Percentiles rank a stretch among this genome's conserved stretches.
Evolutionary conservation across 1,140 invertebrate genomes (phyloP).

Genomic region (Luehdorfia chinensis): DNA sequence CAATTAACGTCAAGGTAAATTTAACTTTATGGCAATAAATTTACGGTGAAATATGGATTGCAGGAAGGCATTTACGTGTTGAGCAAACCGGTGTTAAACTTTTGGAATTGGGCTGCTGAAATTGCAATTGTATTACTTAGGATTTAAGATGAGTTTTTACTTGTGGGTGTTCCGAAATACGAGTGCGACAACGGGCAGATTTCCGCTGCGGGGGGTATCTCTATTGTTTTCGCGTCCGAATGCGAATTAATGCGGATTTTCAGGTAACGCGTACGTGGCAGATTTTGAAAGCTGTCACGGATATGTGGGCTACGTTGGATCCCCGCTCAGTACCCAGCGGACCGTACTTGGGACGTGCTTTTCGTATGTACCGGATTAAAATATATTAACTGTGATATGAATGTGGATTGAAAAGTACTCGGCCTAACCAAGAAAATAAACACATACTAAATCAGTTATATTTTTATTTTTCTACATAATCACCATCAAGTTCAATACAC

Average conservation of each 20-base stretch:
- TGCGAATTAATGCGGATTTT: slow-evolving; percentile 60
- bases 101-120: background rate
- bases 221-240: slow-evolving; percentile 44
- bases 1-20: slow-evolving; percentile 16
- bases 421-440: too few relatives aligned
- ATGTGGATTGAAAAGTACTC: too few relatives aligned
- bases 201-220: slow-evolving; percentile 34
- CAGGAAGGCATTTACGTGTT: background rate
- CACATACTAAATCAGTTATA: too few relatives aligned
- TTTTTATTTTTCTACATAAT: too few relatives aligned
- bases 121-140: background rate
- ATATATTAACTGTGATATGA: too few relatives aligned
- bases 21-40: slow-evolving; percentile 18
- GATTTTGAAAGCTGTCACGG: slow-evolving; percentile 20
- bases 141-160: background rate
- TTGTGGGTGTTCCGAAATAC: slow-evolving; percentile 24
- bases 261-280: slow-evolving; percentile 36
- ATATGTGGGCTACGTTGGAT: too few relatives aligned
- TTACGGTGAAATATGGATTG: slow-evolving; percentile 23
- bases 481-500: too few relatives aligned
- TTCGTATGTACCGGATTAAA: background rate
- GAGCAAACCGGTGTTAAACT: slow-evolving; percentile 7
- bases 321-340: background rate
- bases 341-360: background rate
- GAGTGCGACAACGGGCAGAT: slow-evolving; percentile 49